Base-by-base conservation (phyloP, 2,888 invertebrate genomes). In the Cancer borealis region DNA sequence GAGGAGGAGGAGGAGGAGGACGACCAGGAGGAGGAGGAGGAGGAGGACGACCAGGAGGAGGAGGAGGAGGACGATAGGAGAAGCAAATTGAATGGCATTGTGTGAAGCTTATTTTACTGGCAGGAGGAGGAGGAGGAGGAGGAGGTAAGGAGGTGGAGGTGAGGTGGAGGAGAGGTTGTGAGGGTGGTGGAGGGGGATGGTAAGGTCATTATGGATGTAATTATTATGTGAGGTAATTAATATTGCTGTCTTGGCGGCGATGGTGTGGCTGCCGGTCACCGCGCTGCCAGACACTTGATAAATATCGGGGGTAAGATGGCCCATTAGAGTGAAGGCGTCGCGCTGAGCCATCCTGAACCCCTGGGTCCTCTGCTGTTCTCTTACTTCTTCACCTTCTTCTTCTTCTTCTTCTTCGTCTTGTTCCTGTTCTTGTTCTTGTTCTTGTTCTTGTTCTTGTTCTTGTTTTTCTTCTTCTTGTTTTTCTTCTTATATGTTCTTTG, bases 191-290 rank as follows among this genome's bases (percentile, higher is more conserved):
- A 8, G 79, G 12, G 79, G 79, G 12, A 30, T 12, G 79, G 79
- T 6, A 14, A 66, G 91, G 30, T 66, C 91, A 91, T 91, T 91
- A 91, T 60, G 91, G 91, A 26, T 66, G 30, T 87, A 92, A 92
- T 92, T 92, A 92, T 92, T 88, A 92, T 46, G 88, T 60, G 88
- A 46, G 26, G 88, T 92, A 92, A 92, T 92, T 60, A 88, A 92
- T 92, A 92, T 60, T 88, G 79, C 92, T 92, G 92, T 92, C 92
- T 12, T 45, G 54, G 92, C 54, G 88, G 39, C 88, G 92, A 88
- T 39, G 92, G 88, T 88, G 60, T 26, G 39, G 88, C 92, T 92
- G 92, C 92, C 49, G 92, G 84, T 92, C 92, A 92, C 30, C 92
- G 92, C 47, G 79, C 14, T 6, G 66, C 66, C 66, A 21, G 66